These are phyloP conservation scores for Patella caerulea DNA, from an alignment of 2,888 invertebrate genomes.

Conservation along the genomic window DNA sequence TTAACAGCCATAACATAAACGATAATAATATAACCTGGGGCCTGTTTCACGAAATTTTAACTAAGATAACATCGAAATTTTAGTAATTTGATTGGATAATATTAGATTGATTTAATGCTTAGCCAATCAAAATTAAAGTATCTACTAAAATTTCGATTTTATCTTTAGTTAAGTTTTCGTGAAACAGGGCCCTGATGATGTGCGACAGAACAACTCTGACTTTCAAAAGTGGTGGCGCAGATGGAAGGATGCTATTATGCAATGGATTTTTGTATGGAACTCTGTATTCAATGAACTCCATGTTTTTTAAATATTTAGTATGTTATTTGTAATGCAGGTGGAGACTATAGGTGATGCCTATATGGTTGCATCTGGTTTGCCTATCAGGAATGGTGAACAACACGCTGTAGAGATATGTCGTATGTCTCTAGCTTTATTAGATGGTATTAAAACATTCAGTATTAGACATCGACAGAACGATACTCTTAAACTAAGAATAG, in stretches of 20 bases:
- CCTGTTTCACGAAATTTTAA: no score
- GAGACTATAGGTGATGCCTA: conserved; percentile 49
- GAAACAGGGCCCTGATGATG: no score
- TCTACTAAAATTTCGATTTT: no score
- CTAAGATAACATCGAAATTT: no score
- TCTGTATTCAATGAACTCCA: neutral
- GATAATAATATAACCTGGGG: no score
- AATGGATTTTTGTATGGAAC: no score
- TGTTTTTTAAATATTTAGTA: neutral
- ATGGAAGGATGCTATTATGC: no score
- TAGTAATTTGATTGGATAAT: no score
- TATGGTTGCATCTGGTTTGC: conserved; percentile 45
- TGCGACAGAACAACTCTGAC: neutral
- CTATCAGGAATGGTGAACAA: conserved; percentile 36
- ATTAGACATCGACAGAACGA: conserved; percentile 36
- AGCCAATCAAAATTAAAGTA: no score
- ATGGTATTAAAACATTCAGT: conserved; percentile 27
- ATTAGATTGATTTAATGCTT: no score
- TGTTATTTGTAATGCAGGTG: conserved; percentile 23
- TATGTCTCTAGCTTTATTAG: conserved; percentile 32
- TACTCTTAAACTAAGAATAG: conserved; percentile 39
- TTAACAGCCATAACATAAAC: neutral
- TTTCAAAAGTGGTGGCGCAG: no score
- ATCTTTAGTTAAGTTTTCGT: no score
- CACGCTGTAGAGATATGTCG: conserved; percentile 39